Conservation (phyloP, 2,888 invertebrate species). For the Dolichomitus sp. region DNA sequence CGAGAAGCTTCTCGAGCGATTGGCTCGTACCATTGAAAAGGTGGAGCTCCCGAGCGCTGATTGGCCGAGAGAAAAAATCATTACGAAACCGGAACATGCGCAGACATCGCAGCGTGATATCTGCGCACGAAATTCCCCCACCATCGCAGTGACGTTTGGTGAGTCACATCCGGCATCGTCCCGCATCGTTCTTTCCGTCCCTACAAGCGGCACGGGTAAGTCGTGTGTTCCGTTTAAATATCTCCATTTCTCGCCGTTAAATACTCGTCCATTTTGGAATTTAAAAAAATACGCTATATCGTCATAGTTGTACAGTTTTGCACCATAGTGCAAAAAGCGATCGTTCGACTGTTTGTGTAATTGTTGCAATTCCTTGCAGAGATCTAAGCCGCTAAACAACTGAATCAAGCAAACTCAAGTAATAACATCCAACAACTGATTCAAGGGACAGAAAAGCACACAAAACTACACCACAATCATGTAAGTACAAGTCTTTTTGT, state of each 20-base stretch:
- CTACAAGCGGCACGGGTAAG: slow-evolving; percentile 80
- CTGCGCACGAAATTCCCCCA: slow-evolving; percentile 47
- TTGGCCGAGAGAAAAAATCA: slow-evolving; percentile 68
- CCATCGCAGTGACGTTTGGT: slow-evolving; percentile 24
- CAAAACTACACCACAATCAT: slow-evolving; percentile 73
- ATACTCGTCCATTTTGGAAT: slow-evolving; percentile 33
- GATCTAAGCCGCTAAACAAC: slow-evolving; percentile 74
- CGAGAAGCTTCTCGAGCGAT: slow-evolving; percentile 29
- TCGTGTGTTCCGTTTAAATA: slow-evolving; percentile 54
- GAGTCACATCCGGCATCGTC: slow-evolving; percentile 74
- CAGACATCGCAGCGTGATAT: not conserved
- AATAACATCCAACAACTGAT: slow-evolving; percentile 57
- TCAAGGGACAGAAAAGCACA: slow-evolving; percentile 74
- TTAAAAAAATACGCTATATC: not conserved
- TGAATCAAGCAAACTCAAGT: slow-evolving; percentile 33
- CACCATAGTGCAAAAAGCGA: not conserved
- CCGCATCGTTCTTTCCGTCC: slow-evolving; percentile 81
- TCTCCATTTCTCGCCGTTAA: slow-evolving; percentile 12
- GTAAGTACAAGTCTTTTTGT: slow-evolving; percentile 73
- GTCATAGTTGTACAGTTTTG: not conserved
- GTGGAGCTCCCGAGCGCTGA: not conserved
- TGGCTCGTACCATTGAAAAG: slow-evolving; percentile 10
- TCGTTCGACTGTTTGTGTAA: slow-evolving; percentile 29
- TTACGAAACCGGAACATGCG: slow-evolving; percentile 58
- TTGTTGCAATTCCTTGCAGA: slow-evolving; percentile 72